Base-by-base conservation (phyloP, 2,888 invertebrate species). In the Cactoblastis cactorum region DNA sequence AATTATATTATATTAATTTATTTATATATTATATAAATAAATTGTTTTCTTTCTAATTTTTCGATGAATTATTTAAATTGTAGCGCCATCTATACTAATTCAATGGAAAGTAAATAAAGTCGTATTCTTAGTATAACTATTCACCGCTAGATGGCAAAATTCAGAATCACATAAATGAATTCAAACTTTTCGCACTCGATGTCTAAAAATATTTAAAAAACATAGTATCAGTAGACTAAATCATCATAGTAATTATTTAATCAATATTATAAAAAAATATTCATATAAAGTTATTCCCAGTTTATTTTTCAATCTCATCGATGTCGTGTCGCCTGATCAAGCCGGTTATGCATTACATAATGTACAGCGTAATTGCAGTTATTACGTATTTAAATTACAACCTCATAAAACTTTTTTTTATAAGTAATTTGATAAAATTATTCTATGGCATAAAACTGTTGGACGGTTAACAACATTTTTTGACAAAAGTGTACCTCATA, bases 51-150 rank as follows among this genome's bases (percentile, higher is more conserved):
- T n/a, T n/a, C n/a, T n/a, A n/a, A n/a, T n/a, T n/a, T n/a, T n/a
- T n/a, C n/a, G n/a, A n/a, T n/a, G n/a, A n/a, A 22, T 22, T 22
- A 22, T 4, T 22, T 22, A 22, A 22, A 22, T 22, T 22, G 5
- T 22, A 55, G 49, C 59, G 62, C 62, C 61, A 62, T 57, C 62
- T 62, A 52, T 39, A 9, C 9, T 0, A 1, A 28, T 4, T 8
- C 5, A 0, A 0, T 15, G 4, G 11, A 48, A 38, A 60, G 9
- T 4, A 14, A 35, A 22, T 11, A 14, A 9, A 9, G 19, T 4
- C 8, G 17, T 4, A n/a, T 19, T 34, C n/a, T 3, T 19, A 22
- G 33, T 46, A 3, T 19, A 6, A 48, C 74, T 77, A 74, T 49
- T 71, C 46, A 35, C 43, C 58, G 19, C 41, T 51, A 60, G 62